Evolutionary conservation across 2,888 invertebrate genomes (phyloP), one percentile per base, ranked within the genome.

Genomic region (Nudaria mundana): DNA sequence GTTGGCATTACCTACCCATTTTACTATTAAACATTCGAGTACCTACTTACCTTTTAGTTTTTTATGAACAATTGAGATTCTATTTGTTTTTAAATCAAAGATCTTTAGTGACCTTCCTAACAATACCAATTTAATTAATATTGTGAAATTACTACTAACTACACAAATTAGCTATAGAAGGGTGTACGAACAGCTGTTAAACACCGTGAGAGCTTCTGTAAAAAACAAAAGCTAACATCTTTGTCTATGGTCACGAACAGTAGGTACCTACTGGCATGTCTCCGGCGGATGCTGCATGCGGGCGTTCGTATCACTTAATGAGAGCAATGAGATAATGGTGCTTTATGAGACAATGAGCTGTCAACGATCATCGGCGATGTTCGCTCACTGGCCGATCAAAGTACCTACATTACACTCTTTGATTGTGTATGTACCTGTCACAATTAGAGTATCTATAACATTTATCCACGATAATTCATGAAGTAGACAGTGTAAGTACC

Each of bases 241-340:
- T 83, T 85, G 83, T 85, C 74, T 80, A 72, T 77, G 78, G 79
- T 75, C 80, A 81, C 81, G 80, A 68, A 64, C 67, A 52, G 61
- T 66, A n/a, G n/a, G n/a, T n/a, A n/a, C n/a, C n/a, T 18, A 63
- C 69, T 70, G 71, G 69, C 73, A 76, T 63, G 63, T 64, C 62
- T 61, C 60, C 57, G 73, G 74, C 81, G 82, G 82, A 81, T 76
- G 77, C 76, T 69, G 69, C 69, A 83, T 83, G 83, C 83, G 83
- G 84, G 84, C 67, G 64, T 68, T 60, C 64, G 61, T 63, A 63
- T 58, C 63, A 56, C 55, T 60, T 77, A 81, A 79, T 79, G 75
- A 69, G 68, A 76, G 71, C 77, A 85, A 85, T 81, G 72, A 79
- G 75, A 82, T 84, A 86, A 83, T 84, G 72, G 75, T 62, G 62